Conservation (phyloP, 2,797 vertebrate genomes). For the Pangasius larnaudii region DNA sequence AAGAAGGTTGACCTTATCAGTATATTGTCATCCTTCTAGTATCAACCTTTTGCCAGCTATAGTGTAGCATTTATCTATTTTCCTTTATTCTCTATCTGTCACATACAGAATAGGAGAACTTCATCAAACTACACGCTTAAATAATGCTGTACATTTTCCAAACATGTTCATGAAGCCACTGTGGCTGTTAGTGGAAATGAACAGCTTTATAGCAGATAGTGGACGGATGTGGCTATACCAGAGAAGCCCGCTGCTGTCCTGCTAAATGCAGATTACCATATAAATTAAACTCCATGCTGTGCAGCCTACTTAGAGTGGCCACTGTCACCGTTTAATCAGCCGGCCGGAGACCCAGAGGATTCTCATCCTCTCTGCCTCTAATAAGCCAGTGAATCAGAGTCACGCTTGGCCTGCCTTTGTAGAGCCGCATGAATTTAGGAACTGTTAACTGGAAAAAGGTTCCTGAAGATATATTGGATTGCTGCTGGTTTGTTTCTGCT, state of each 20-base stretch:
- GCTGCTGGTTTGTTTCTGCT: neutral
- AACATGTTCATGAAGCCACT: constrained; percentile 26
- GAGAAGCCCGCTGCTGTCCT: constrained; percentile 36
- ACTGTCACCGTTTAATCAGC: constrained; percentile 63
- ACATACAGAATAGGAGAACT: neutral
- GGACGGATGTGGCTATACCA: constrained; percentile 23
- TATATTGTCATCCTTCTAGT: neutral
- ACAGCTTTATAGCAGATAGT: constrained; percentile 31
- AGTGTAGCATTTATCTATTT: neutral
- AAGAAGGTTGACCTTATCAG: neutral
- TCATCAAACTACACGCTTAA: neutral
- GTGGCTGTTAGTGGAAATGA: constrained; percentile 22
- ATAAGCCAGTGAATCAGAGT: constrained; percentile 62
- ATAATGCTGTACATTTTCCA: constrained; percentile 30
- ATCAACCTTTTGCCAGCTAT: neutral
- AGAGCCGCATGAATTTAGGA: constrained; percentile 15
- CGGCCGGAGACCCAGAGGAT: constrained; percentile 44
- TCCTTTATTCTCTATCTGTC: neutral
- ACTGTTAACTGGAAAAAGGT: constrained; percentile 53
- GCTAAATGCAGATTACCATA: constrained; percentile 67
- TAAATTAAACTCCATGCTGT: constrained; percentile 65
- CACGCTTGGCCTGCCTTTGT: constrained; percentile 62
- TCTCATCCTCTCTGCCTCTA: constrained; percentile 43
- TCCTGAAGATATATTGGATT: neutral
- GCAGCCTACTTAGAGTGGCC: constrained; percentile 57